Base-by-base conservation (phyloP, 1,140 invertebrate species). In the Drosophila prosaltans region DNA sequence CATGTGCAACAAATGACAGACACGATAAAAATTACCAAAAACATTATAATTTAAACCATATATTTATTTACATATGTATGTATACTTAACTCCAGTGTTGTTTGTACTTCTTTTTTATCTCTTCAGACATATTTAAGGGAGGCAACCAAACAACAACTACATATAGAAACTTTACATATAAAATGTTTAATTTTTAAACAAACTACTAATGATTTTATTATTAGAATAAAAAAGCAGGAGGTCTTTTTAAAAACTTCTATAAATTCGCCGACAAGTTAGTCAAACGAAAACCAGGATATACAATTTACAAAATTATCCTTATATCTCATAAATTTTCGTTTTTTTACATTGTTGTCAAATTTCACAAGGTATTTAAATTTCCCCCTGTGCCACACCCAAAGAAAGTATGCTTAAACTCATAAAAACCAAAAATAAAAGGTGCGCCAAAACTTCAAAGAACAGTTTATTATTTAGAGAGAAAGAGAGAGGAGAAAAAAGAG, bases 1-100 rank as follows among this genome's bases (percentile, higher is more conserved):
- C 84, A 88, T 83, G 74, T 88, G 73, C 83, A 82, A 72, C 67
- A 80, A 65, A 69, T 66, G 70, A 60, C 70, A 55, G 54, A 55
- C 39, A 70, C 55, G 59, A 21, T 16, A 55, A 65, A 58, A 8
- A 24, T 41, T 28, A 65, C 9, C 26, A 43, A 16, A 16, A 75
- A 40, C 65, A 63, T 74, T 54, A 32, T 68, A 73, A 80, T 82
- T 81, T 80, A 55, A 62, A 73, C 55, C 30, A 55, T 26, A 64
- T 62, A 39, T 62, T 43, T 45, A 55, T 51, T 10, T 40, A 28
- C 48, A 57, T 61, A 60, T 30, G 4, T 30, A 30, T 30, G 28
- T 30, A 30, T 30, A 30, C 28, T 30, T 30, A 30, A 30, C 16
- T 16, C 16, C 16, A 16, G 0, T 16, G 16, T 16, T 16, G 16